Conservation (phyloP, 1,140 invertebrate species). For the Andrena cerasifolii region DNA sequence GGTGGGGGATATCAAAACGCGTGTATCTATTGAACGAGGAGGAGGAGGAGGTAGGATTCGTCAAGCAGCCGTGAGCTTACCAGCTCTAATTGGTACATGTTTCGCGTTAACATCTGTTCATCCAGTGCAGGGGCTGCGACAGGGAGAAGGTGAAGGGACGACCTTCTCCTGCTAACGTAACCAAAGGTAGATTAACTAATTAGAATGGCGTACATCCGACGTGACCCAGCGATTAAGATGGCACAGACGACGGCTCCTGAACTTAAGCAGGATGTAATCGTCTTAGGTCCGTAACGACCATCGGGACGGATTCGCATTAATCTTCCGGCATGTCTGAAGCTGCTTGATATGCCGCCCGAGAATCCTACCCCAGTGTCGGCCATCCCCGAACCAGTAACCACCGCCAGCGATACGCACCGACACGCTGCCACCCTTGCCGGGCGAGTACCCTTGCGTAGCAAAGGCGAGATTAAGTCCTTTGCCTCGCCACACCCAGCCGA, state of each 20-base stretch:
- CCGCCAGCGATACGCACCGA: constrained; percentile 14
- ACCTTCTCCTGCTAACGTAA: constrained; percentile 46
- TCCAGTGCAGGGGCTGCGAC: neutral
- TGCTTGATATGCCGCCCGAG: constrained; percentile 68
- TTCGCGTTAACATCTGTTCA: constrained; percentile 61
- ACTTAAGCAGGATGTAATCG: constrained; percentile 73
- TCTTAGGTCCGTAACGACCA: constrained; percentile 72
- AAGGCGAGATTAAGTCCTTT: constrained; percentile 50
- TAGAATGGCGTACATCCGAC: constrained; percentile 65
- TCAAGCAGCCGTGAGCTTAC: neutral
- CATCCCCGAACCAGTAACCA: constrained; percentile 34
- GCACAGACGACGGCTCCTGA: constrained; percentile 56
- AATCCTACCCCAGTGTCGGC: constrained; percentile 34
- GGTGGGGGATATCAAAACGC: constrained; percentile 9
- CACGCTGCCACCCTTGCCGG: constrained; percentile 42
- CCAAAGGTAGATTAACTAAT: constrained; percentile 68
- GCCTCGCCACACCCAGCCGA: neutral
- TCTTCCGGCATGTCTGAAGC: constrained; percentile 65
- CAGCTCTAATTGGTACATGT: constrained; percentile 55
- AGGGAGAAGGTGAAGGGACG: neutral
- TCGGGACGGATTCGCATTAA: constrained; percentile 69
- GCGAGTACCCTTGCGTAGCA: constrained; percentile 43
- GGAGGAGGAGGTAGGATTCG: too few species aligned
- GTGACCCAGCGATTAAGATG: constrained; percentile 65
- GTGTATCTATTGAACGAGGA: neutral